phyloP scores from a whole-genome alignment of 2,113 vertebrate species.

The Tauraco erythrolophus region DNA sequence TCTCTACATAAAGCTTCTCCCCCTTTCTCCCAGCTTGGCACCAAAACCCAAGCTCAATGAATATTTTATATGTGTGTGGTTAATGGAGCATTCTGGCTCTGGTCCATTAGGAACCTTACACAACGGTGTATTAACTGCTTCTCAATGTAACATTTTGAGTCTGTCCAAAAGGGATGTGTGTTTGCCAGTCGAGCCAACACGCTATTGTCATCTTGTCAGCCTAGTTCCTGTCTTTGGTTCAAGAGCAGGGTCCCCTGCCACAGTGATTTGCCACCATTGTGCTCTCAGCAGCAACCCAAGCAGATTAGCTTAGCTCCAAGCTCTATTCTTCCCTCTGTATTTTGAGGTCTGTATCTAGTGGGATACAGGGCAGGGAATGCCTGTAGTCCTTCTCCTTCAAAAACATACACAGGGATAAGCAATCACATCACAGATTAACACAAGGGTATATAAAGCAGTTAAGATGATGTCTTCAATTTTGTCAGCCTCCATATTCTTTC shows the following conservation, averaged over 20 bases:
- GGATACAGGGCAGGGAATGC: neutral
- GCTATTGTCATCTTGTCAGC: slow-evolving; percentile 28
- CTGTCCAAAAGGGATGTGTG: slow-evolving; percentile 57
- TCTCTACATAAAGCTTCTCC: slow-evolving; percentile 3
- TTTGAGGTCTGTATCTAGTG: neutral
- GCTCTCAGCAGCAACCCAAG: neutral
- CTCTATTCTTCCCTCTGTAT: neutral
- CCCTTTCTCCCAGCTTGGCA: slow-evolving; percentile 55
- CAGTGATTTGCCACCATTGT: neutral
- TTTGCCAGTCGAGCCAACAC: slow-evolving; percentile 63
- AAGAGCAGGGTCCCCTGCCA: neutral
- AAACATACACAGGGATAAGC: neutral
- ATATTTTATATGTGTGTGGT: slow-evolving; percentile 76
- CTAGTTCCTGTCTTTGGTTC: slow-evolving; percentile 14
- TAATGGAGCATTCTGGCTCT: slow-evolving; percentile 73
- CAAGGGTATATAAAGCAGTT: neutral
- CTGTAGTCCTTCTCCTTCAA: neutral
- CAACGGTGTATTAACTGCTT: slow-evolving; percentile 75
- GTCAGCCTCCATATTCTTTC: neutral
- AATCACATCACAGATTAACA: neutral
- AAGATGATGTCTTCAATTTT: neutral
- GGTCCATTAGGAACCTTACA: slow-evolving; percentile 74
- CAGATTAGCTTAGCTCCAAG: neutral
- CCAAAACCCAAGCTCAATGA: slow-evolving; percentile 74
- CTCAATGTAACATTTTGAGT: slow-evolving; percentile 63